Evolutionary conservation across 2,797 vertebrate genomes (phyloP).

Genomic region (Microctenopoma stevenorrisi): DNA sequence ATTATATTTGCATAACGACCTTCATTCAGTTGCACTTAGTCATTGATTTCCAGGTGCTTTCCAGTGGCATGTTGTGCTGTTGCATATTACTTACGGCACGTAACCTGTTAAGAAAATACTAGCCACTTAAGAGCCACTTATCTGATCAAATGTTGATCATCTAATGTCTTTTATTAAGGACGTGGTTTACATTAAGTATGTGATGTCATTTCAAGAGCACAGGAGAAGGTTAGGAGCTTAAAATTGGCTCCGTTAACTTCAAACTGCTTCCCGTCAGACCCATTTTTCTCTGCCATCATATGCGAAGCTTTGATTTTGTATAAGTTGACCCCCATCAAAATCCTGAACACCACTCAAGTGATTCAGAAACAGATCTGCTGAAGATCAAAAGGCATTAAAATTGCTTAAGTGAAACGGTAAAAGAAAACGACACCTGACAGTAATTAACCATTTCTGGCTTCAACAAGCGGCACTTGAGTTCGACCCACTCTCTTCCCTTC

Average conservation of each 20-base stretch:
- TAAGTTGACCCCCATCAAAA: conserved; percentile 57
- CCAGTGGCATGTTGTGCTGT: not conserved
- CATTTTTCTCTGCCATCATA: conserved; percentile 14
- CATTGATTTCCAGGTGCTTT: not conserved
- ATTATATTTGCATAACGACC: no score
- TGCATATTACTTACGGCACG: not conserved
- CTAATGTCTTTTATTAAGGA: conserved; percentile 29
- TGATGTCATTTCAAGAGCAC: conserved; percentile 47
- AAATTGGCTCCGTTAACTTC: conserved; percentile 42
- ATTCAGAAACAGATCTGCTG: conserved; percentile 35
- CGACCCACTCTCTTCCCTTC: conserved; percentile 13
- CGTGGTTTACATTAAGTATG: conserved; percentile 39
- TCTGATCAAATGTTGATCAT: not conserved
- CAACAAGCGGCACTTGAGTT: conserved; percentile 52
- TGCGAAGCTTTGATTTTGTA: conserved; percentile 37
- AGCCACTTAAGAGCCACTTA: not conserved
- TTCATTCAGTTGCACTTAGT: no score
- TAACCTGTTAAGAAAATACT: conserved; percentile 1
- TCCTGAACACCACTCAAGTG: conserved; percentile 40
- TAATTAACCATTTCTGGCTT: conserved; percentile 75
- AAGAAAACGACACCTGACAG: conserved; percentile 67
- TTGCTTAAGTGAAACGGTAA: conserved; percentile 34
- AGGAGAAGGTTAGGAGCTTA: conserved; percentile 21
- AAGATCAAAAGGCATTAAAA: conserved; percentile 45
- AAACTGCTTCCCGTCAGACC: conserved; percentile 14